Evolutionary conservation across 2,888 invertebrate species (phyloP).

Genomic region (Cataglyphis livida): DNA sequence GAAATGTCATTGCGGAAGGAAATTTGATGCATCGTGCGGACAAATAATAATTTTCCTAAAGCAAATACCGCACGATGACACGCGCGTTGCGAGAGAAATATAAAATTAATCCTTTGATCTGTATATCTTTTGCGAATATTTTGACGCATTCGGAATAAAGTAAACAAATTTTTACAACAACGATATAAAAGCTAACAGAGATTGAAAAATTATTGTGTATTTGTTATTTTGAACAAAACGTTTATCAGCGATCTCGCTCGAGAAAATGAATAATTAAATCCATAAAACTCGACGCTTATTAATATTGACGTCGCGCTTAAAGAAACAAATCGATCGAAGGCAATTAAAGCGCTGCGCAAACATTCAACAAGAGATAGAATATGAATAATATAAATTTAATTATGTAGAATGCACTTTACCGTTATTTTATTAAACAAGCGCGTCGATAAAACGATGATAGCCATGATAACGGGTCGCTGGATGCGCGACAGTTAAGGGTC

Average conservation of each 20-base stretch:
- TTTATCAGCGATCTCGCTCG: neutral
- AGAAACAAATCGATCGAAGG: neutral
- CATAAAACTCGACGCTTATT: neutral
- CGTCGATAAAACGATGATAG: neutral
- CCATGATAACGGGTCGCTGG: neutral
- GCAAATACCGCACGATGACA: neutral
- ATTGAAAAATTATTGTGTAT: neutral
- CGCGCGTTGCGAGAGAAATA: neutral
- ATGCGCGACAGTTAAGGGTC: slow-evolving; percentile 24
- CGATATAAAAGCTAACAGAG: neutral
- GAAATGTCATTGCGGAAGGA: neutral
- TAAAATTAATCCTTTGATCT: slow-evolving; percentile 8
- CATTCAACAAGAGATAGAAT: neutral
- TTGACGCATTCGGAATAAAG: neutral
- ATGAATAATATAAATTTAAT: slow-evolving; percentile 31
- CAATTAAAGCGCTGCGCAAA: neutral
- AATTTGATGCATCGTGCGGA: neutral
- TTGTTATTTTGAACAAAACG: neutral
- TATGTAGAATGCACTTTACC: neutral
- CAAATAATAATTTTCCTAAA: neutral
- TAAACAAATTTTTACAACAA: neutral
- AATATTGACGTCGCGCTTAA: neutral
- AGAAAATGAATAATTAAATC: slow-evolving; percentile 25
- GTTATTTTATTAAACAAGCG: slow-evolving; percentile 1
- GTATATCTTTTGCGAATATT: neutral